phyloP scores from a whole-genome alignment of 2,113 vertebrate species.

The Myrmecobius fasciatus region DNA sequence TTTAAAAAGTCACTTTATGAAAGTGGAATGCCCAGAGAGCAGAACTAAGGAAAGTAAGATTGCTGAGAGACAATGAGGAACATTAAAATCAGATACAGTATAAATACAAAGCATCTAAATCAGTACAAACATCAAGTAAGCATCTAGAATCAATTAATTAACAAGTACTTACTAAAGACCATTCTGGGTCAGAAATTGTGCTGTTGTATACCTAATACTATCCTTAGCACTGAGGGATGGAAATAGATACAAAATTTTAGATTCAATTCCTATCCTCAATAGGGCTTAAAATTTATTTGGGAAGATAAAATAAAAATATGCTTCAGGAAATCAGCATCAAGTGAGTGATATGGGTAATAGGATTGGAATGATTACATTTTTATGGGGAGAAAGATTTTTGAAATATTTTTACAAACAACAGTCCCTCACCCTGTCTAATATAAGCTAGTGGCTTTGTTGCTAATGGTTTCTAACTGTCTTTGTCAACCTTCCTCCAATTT shows the following conservation, averaged over 20 bases:
- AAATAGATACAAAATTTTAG: background rate
- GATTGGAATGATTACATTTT: background rate
- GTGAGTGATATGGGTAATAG: background rate
- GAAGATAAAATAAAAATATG: background rate
- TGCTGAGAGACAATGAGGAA: background rate
- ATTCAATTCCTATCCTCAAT: background rate
- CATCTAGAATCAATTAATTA: background rate
- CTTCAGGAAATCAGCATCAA: slow-evolving; percentile 11
- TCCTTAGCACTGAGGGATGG: background rate
- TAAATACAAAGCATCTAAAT: background rate
- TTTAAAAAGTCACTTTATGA: background rate
- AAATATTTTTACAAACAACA: slow-evolving; percentile 19
- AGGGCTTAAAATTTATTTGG: background rate
- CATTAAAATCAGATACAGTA: background rate
- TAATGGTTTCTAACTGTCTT: background rate
- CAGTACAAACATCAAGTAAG: background rate
- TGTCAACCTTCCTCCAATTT: background rate
- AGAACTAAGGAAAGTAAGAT: background rate
- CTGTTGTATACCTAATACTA: background rate
- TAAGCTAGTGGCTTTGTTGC: background rate
- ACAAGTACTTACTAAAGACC: background rate
- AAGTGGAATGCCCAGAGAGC: background rate
- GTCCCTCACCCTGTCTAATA: background rate
- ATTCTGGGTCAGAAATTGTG: background rate
- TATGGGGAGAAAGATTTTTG: slow-evolving; percentile 41